Percentiles rank a stretch among this genome's conserved stretches.
Evolutionary conservation across 2,113 vertebrate species (phyloP).

Genomic region (Dunckerocampus dactyliophorus): DNA sequence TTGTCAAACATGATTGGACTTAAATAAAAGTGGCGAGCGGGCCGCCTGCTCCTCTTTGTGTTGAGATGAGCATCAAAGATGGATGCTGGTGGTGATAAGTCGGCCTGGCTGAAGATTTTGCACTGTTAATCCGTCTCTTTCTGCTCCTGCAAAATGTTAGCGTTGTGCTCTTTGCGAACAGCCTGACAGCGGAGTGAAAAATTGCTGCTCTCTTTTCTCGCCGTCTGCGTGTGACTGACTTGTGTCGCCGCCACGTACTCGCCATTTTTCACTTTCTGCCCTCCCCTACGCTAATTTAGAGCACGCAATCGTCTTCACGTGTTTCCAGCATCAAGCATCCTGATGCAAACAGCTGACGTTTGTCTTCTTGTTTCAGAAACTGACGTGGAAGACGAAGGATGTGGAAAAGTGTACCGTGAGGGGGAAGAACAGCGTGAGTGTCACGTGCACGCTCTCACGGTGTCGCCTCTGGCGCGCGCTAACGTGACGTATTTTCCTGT

Average conservation of each 20-base stretch:
- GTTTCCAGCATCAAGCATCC: background rate
- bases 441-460: background rate
- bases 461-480: background rate
- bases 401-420: constrained; percentile 79
- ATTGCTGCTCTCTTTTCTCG: too few relatives aligned
- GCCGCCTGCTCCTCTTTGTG: constrained; percentile 41
- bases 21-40: constrained; percentile 52
- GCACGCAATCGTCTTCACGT: background rate
- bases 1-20: constrained; percentile 65
- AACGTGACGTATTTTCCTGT: background rate
- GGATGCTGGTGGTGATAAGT: constrained; percentile 35
- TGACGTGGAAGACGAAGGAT: constrained; percentile 79
- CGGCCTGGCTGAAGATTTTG: background rate
- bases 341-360: constrained; percentile 23
- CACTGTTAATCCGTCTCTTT: background rate
- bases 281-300: too few relatives aligned
- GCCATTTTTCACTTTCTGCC: too few relatives aligned
- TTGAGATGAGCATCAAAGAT: constrained; percentile 44
- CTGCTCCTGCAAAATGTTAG: background rate
- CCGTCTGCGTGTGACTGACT: too few relatives aligned
- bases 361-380: constrained; percentile 66
- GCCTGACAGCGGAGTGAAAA: too few relatives aligned
- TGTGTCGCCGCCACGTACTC: too few relatives aligned
- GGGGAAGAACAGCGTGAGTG: constrained; percentile 79
- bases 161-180: background rate